Percentiles rank a stretch among this genome's conserved stretches.
Conservation (phyloP, 2,888 invertebrate species). For the Brachyptera putata region DNA sequence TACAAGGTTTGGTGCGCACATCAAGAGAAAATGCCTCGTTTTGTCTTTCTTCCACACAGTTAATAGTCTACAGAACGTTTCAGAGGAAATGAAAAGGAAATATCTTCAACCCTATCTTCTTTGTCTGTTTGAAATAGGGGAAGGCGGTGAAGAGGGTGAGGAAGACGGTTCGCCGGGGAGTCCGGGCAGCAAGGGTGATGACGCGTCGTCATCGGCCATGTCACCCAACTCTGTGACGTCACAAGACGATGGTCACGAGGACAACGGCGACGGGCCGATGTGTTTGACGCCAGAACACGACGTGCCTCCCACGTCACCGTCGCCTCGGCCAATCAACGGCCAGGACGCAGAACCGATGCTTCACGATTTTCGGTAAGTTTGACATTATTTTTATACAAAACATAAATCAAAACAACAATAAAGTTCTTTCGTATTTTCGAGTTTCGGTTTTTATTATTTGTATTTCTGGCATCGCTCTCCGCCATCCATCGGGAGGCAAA, state of each 20-base stretch:
- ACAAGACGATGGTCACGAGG: not conserved
- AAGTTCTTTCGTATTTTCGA: not conserved
- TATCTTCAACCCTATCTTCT: conserved; percentile 10
- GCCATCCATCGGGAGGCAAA: conserved; percentile 11
- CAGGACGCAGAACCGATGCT: conserved; percentile 10
- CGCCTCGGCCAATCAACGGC: conserved; percentile 18
- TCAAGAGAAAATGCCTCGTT: conserved; percentile 11
- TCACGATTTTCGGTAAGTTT: conserved; percentile 17
- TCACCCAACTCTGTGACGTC: conserved; percentile 8
- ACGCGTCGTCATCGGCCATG: conserved; percentile 39
- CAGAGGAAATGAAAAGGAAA: conserved; percentile 31
- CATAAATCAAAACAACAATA: too few relatives aligned
- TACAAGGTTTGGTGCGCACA: conserved; percentile 32
- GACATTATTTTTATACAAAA: too few relatives aligned
- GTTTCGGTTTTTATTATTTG: conserved; percentile 21
- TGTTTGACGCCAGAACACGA: conserved; percentile 9
- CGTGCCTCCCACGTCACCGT: conserved; percentile 17
- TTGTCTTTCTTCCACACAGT: conserved; percentile 18
- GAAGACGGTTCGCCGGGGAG: conserved; percentile 50
- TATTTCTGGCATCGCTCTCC: conserved; percentile 26
- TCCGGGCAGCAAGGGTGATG: conserved; percentile 49
- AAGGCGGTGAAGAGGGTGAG: conserved; percentile 49
- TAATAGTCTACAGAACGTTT: too few relatives aligned
- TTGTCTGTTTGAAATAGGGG: conserved; percentile 52
- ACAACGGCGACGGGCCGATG: conserved; percentile 6